Conservation (phyloP, 2,113 vertebrate genomes). For the Psammodynastes pulverulentus region DNA sequence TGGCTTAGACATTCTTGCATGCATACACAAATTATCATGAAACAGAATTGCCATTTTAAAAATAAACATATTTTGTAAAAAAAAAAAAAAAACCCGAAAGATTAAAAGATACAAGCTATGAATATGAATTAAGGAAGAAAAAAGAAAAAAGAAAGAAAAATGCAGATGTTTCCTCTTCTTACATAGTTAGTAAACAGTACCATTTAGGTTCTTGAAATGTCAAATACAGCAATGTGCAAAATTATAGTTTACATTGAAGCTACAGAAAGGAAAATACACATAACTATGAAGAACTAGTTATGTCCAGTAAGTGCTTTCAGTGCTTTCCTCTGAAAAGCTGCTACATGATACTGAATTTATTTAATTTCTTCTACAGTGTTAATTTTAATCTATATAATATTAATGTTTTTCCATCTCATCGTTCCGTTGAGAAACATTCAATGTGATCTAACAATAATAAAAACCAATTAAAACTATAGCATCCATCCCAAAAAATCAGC, state of each 20-base stretch:
- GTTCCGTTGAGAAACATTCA: background rate
- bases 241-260: conserved; percentile 11
- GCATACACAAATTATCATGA: background rate
- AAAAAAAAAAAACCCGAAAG: background rate
- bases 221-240: conserved; percentile 1
- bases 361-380: background rate
- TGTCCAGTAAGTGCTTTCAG: background rate
- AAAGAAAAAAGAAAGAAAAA: background rate
- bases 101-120: background rate
- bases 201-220: background rate
- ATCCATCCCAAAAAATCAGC: background rate
- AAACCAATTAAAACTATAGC: background rate
- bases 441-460: background rate
- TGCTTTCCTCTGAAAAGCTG: background rate
- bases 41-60: background rate
- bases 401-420: background rate
- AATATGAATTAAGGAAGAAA: background rate
- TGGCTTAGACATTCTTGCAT: too few species aligned
- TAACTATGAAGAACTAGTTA: background rate
- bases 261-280: background rate
- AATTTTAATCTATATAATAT: background rate
- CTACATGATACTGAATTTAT: background rate
- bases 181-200: background rate
- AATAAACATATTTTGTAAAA: background rate
- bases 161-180: background rate